Percentiles rank a stretch among this genome's conserved stretches.
phyloP scores from a whole-genome alignment of 2,888 invertebrate species.

The Eilema sororculum region DNA sequence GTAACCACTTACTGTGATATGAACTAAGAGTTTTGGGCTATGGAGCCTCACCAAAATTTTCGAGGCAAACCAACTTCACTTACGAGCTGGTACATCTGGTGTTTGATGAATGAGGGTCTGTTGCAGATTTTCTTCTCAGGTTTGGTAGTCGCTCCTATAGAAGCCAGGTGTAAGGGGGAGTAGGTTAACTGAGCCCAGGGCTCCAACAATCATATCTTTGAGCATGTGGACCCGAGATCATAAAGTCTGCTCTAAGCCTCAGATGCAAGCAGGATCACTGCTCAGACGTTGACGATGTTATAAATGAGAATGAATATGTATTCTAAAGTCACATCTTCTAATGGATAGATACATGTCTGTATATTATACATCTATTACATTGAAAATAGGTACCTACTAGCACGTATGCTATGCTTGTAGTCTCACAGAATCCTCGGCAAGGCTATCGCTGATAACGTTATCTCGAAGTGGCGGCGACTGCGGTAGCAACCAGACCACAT shows the following conservation, averaged over 20 bases:
- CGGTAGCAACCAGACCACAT: conserved; percentile 43
- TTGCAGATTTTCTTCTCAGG: background rate
- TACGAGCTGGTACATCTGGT: background rate
- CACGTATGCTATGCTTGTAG: conserved; percentile 48
- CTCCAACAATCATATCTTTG: no score
- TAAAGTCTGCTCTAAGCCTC: no score
- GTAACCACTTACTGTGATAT: background rate
- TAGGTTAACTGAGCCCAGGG: background rate
- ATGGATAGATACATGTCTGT: background rate
- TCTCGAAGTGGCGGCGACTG: conserved; percentile 65
- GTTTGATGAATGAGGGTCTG: background rate
- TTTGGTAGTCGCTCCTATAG: background rate
- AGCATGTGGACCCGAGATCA: no score
- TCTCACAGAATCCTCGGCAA: conserved; percentile 80
- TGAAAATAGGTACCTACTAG: background rate
- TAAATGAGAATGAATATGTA: background rate
- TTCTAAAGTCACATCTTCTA: background rate
- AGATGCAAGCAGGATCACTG: no score
- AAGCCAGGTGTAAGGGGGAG: background rate
- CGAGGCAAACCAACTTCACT: background rate
- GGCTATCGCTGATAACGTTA: conserved; percentile 85
- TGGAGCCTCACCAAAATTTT: background rate
- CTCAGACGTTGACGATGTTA: no score
- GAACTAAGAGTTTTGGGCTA: background rate
- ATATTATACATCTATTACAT: background rate